Base-by-base conservation (phyloP, 2,797 vertebrate genomes). In the Lutra lutra region DNA sequence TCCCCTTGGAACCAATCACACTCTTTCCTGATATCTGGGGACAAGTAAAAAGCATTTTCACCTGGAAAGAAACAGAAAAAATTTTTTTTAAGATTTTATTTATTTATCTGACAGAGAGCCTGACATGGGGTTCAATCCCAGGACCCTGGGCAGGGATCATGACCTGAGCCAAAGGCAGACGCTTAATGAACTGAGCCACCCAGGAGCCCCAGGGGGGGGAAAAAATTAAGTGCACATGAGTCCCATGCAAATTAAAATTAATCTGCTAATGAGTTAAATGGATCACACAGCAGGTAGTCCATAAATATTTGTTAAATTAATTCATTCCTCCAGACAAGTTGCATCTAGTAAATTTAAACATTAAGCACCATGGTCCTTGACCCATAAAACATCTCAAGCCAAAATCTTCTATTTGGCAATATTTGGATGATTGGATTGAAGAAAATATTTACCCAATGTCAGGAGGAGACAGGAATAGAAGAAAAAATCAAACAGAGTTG, bases 1-100 rank as follows among this genome's bases (percentile, higher is more conserved):
- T 99, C 99, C 75, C 98, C 99, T 98, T 99, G 99, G 97, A 99
- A 98, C 99, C 99, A 99, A 35, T 99, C 99, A 40, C 99, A 99
- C 95, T 99, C 99, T 97, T 99, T 99, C 95, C 98, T 99, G 78
- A 99, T 97, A 89, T 99, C 99, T 54, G 99, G 99, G 32, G 99
- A 99, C 98, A 99, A 98, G 98, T 99, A 98, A 98, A 99, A 99
- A 62, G 99, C 99, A 84, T 99, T 99, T 98, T 99, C 99, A 96
- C 99, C 99, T 99, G 32, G 29, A 91, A 29, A 95, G 0, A 66
- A 87, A 96, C 21, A 94, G 7, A 10, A 38, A 29, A 51, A 75
- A 75, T 62, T 27, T 0, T n/a, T 17, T 64, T 66, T 0, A 64
- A 64, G 62, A 66, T 32, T 32, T 15, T 32, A 18, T 66, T 66